Base-by-base conservation (phyloP, 1,140 invertebrate species). In the Probaryconus sp. region DNA sequence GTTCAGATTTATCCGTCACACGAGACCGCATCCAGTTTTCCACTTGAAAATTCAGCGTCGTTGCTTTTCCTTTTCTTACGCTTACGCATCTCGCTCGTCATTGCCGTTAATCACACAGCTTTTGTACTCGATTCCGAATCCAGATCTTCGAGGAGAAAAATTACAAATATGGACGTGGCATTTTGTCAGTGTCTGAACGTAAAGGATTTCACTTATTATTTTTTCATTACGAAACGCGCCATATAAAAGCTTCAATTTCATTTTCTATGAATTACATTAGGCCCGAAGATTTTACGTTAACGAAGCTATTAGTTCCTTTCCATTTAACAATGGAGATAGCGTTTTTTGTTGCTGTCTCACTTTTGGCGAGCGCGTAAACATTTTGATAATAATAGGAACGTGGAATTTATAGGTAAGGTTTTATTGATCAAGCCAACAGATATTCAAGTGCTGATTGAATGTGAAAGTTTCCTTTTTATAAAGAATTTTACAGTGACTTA, bases 1-100 rank as follows among this genome's bases (percentile, higher is more conserved):
- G 13, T 63, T 21, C 40, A 51, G 45, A 67, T 47, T 65, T 68
- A 69, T 71, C 65, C 77, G 70, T 76, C 72, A 76, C 72, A 55
- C 26, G 51, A 77, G 56, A 64, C 64, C 30, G 42, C 53, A 28
- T 42, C 30, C 61, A 75, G 51, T 73, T 72, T 70, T 53, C 60
- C 40, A 47, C 43, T 37, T 30, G 6, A 55, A 40, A n/a, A 51
- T 42, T 16, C 42, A 31, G 20, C 43, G 42, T n/a, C n/a, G 55
- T 43, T 61, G 65, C 63, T 60, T 56, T 58, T 72, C 75, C 65
- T 42, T 78, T 74, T 72, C 73, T 53, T 51, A 47, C 61, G 20
- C 63, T 58, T 31, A 14, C 58, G 24, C 51, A 71, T 71, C 67
- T 71, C 30, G 24, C 63, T 51, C 74, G 67, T 76, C 73, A 61